Evolutionary conservation across 2,888 invertebrate species (phyloP).

Genomic region (Eurytoma adleriae): DNA sequence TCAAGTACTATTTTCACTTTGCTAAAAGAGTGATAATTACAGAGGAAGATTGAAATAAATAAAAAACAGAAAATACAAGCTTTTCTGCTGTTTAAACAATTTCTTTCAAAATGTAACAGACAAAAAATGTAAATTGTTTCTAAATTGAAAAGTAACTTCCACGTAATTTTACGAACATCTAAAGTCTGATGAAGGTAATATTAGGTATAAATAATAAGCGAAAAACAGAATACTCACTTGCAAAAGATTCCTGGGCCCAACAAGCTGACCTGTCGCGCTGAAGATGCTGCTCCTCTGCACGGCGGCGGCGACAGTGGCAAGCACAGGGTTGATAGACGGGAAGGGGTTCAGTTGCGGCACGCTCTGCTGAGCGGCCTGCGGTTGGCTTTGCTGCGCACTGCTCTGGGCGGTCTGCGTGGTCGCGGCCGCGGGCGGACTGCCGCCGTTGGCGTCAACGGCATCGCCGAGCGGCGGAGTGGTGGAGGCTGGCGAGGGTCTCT

Average conservation of each 20-base stretch:
- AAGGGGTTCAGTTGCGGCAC: conserved; percentile 66
- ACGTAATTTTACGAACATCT: no score
- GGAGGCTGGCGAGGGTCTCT: conserved; percentile 65
- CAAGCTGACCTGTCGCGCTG: conserved; percentile 64
- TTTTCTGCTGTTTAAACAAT: no score
- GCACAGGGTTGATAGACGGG: conserved; percentile 71
- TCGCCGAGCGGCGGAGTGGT: conserved; percentile 51
- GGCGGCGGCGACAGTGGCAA: conserved; percentile 74
- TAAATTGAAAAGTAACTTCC: no score
- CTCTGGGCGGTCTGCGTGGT: conserved; percentile 56
- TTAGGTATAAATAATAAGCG: no score
- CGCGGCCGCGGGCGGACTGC: conserved; percentile 46
- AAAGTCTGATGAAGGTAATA: no score
- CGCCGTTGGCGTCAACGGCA: conserved; percentile 23
- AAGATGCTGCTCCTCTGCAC: conserved; percentile 72
- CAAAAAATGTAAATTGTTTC: no score
- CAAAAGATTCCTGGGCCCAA: conserved; percentile 67
- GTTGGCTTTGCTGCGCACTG: conserved; percentile 48
- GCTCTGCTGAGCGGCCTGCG: conserved; percentile 62
- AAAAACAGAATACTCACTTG: conserved; percentile 62
- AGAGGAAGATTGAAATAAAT: no score
- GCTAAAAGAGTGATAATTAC: no score
- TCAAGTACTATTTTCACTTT: no score
- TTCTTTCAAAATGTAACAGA: no score
- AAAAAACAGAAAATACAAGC: no score